Percentiles rank a stretch among this genome's conserved stretches.
Evolutionary conservation across 37 sponge, comb jelly and placozoan genomes (phyloP).

Genomic region (Haliclona indistincta): DNA sequence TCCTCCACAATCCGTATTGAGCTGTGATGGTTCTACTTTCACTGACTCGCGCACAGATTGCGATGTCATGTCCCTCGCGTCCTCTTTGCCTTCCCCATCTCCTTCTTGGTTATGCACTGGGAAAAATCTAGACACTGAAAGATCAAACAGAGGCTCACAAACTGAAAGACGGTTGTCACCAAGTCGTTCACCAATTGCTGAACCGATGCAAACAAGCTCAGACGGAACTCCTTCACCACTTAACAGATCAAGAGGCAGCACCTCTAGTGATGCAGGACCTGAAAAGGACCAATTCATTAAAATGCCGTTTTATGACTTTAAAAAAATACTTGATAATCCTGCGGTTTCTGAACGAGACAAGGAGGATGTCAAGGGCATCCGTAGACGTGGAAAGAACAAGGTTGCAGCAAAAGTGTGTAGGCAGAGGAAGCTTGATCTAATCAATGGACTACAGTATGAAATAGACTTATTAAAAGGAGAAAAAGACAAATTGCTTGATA

Average conservation of each 20-base stretch:
- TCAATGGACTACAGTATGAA: slow-evolving; percentile 67
- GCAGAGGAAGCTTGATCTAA: slow-evolving; percentile 48
- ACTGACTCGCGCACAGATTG: too few relatives aligned
- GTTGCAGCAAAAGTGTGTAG: slow-evolving; percentile 70
- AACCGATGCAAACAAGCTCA: too few relatives aligned
- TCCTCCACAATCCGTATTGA: too few relatives aligned
- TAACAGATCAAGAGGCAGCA: background rate
- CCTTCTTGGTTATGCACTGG: too few relatives aligned
- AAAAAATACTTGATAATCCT: slow-evolving; percentile 39
- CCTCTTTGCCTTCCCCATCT: too few relatives aligned
- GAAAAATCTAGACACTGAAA: too few relatives aligned
- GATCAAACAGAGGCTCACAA: too few relatives aligned
- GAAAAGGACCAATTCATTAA: slow-evolving; percentile 14
- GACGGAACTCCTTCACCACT: too few relatives aligned
- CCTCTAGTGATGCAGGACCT: background rate
- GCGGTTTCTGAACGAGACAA: slow-evolving; percentile 26
- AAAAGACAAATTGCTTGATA: background rate
- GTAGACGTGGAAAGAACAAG: slow-evolving; percentile 76
- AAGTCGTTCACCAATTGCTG: too few relatives aligned
- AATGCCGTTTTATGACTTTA: slow-evolving; percentile 75
- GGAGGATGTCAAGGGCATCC: slow-evolving; percentile 51
- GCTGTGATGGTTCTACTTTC: too few relatives aligned
- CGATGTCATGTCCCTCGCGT: too few relatives aligned
- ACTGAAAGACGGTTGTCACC: too few relatives aligned
- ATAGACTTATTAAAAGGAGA: slow-evolving; percentile 20